These are phyloP conservation scores for Bombus cullumanus DNA, from an alignment of 1,140 invertebrate species.

Conservation along the genomic window DNA sequence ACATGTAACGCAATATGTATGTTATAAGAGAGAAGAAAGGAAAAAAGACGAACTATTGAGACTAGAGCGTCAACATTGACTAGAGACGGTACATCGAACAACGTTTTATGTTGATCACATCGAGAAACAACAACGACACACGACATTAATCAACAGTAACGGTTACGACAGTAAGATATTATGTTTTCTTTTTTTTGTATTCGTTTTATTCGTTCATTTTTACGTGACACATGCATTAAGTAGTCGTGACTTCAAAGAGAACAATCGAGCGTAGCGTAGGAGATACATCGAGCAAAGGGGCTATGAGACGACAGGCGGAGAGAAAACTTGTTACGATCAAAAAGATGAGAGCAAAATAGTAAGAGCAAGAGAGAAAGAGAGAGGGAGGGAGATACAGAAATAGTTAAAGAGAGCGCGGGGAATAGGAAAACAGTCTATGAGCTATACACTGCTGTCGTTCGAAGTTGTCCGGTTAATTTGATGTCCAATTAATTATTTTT, in stretches of 20 bases:
- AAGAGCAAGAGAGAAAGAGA: background rate
- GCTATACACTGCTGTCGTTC: conserved; percentile 3
- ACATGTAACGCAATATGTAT: background rate
- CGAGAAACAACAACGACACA: conserved; percentile 82
- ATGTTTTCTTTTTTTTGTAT: conserved; percentile 8
- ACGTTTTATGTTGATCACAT: conserved; percentile 73
- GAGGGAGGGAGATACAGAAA: background rate
- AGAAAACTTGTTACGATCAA: conserved; percentile 41
- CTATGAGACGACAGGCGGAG: conserved; percentile 32
- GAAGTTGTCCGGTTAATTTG: conserved; percentile 12
- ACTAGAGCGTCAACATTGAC: conserved; percentile 28
- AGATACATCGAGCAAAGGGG: conserved; percentile 21
- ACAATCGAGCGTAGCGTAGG: conserved; percentile 11
- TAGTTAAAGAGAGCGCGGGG: background rate
- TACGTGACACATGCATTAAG: conserved; percentile 33
- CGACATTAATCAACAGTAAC: conserved; percentile 81
- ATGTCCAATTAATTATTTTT: background rate
- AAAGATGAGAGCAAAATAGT: conserved; percentile 13
- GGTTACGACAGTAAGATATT: conserved; percentile 45
- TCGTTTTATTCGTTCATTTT: background rate
- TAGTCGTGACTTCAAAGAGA: conserved; percentile 49
- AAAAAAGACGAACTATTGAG: background rate
- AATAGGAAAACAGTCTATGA: conserved; percentile 24
- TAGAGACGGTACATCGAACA: conserved; percentile 40
- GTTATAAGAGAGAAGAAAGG: background rate